phyloP scores from a whole-genome alignment of 2,888 invertebrate genomes.

The Cacoxenus indagator region DNA sequence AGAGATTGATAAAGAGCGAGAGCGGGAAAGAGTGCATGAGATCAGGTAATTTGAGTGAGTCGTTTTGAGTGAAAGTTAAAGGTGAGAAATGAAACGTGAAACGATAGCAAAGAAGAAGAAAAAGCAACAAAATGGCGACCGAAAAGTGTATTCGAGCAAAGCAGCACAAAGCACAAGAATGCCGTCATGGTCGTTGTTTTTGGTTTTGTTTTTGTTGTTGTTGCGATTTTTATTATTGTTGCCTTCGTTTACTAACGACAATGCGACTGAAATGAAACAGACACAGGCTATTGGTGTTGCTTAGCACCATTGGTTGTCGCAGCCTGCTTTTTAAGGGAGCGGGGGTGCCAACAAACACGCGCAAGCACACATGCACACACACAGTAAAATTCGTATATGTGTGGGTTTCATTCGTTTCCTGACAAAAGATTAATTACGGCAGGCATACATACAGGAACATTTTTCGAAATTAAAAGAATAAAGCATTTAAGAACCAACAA shows the following conservation, averaged over 20 bases:
- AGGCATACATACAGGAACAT: conserved; percentile 23
- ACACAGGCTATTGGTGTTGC: conserved; percentile 44
- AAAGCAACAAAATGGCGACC: conserved; percentile 22
- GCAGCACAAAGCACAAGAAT: conserved; percentile 11
- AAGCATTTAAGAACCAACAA: conserved; percentile 28
- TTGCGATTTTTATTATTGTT: conserved; percentile 13
- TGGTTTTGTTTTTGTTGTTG: background rate
- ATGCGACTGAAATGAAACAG: conserved; percentile 63
- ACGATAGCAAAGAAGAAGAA: conserved; percentile 18
- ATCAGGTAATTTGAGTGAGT: no score
- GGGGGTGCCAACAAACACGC: no score
- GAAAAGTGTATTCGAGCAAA: background rate
- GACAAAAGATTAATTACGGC: conserved; percentile 49
- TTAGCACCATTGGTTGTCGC: background rate
- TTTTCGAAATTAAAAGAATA: conserved; percentile 37
- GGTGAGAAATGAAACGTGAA: conserved; percentile 41
- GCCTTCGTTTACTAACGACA: conserved; percentile 51
- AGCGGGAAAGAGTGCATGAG: no score
- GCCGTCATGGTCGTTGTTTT: no score
- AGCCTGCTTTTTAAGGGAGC: no score
- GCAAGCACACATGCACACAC: background rate
- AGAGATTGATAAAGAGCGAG: no score
- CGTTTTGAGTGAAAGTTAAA: conserved; percentile 22
- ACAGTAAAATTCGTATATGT: background rate
- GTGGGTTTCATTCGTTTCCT: background rate